Evolutionary conservation across 2,113 vertebrate species (phyloP), one percentile per base, ranked within the genome.

Genomic region (Alosa alosa): DNA sequence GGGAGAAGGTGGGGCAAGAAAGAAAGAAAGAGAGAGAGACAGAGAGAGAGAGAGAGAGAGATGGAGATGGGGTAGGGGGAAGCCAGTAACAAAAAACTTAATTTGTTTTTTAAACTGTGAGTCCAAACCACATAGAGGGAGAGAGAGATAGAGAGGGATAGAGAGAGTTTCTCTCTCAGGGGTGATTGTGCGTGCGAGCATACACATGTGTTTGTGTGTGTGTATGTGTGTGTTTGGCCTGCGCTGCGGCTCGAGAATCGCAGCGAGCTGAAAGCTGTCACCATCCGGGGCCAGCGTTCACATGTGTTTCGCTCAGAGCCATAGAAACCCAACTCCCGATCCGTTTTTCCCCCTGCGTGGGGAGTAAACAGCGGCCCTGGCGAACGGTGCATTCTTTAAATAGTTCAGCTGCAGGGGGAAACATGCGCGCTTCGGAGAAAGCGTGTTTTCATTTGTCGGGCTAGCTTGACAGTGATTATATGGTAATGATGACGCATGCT

Each of bases 391-490:
- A 91, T 86, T 39, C 90, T 93, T 81, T 86, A 91, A 91, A 93
- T 90, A 90, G 84, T 86, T 86, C 8, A 7, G 86, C 86, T 64
- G 81, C 86, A 52, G 52, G 82, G 89, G 89, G 91, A 92, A 87
- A 41, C 81, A 1, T 4, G 11, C 68, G 44, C 0, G 68, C 17
- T 75, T 41, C 13, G n/a, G n/a, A 11, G n/a, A 68, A 82, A n/a
- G 87, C 60, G 44, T 85, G 60, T 68, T 78, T 60, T 82, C 87
- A 83, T 78, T 31, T 64, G 52, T 31, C 3, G 75, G 83, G 82
- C 78, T 88, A 85, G 90, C 82, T 78, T 88, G 68, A 85, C 22
- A 81, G 83, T 92, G 90, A 92, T 92, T 93, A 93, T 72, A 90
- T 22, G 86, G 85, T n/a, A 81, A 89, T 84, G 88, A 88, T 41